Conservation (phyloP, 1,140 invertebrate species). For the Eubasilissa regina region DNA sequence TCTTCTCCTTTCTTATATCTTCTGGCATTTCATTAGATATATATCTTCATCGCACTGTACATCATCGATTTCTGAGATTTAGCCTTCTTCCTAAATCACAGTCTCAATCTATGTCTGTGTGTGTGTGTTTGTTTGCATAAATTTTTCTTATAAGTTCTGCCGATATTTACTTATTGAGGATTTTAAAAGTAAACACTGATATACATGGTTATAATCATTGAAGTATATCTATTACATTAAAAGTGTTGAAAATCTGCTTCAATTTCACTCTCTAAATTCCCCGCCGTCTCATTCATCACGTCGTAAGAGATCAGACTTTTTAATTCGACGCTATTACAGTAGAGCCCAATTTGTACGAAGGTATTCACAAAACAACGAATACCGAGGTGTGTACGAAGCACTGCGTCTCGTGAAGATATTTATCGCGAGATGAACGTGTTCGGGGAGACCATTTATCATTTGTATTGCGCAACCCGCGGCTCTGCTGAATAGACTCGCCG, state of each 20-base stretch:
- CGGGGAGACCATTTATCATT: not conserved
- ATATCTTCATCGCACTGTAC: too few species aligned
- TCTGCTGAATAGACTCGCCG: not conserved
- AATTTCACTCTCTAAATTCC: not conserved
- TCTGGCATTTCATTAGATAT: too few species aligned
- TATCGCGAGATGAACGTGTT: not conserved
- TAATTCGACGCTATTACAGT: conserved; percentile 18
- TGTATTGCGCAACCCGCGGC: not conserved
- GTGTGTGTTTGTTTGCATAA: too few species aligned
- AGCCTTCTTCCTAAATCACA: too few species aligned
- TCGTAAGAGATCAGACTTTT: not conserved
- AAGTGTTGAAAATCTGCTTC: conserved; percentile 3
- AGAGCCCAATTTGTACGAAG: not conserved
- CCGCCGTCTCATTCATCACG: not conserved
- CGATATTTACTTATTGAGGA: too few species aligned
- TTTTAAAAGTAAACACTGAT: too few species aligned
- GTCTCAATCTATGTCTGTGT: too few species aligned
- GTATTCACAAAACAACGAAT: not conserved
- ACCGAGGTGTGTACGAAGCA: not conserved
- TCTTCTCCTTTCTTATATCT: too few species aligned
- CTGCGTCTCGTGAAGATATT: not conserved
- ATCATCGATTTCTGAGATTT: too few species aligned
- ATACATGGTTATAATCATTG: too few species aligned
- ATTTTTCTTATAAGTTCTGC: too few species aligned
- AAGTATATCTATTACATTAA: not conserved